A percentile compares a stretch with the other conserved stretches of the same genome.
Evolutionary conservation across 2,797 vertebrate species (phyloP).

Genomic region (Hemibagrus guttatus): DNA sequence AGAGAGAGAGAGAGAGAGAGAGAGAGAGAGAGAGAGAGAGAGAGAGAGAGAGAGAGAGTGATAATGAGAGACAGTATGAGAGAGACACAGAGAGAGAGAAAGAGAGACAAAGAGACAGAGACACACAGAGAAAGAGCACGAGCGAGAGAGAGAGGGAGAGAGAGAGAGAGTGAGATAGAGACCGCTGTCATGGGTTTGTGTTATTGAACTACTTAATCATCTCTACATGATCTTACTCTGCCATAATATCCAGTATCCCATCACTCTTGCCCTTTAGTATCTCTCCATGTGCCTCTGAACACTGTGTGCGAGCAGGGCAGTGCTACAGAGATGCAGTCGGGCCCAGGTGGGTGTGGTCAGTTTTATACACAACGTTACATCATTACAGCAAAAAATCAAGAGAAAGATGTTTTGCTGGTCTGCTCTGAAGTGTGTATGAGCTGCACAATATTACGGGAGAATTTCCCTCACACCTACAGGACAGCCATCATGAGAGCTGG

Average conservation of each 20-base stretch:
- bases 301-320: neutral
- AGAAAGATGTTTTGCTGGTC: neutral
- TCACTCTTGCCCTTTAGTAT: neutral
- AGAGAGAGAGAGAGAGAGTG: neutral
- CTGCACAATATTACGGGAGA: neutral
- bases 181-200: neutral
- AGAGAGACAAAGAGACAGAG: too few species aligned
- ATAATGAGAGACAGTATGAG: too few species aligned
- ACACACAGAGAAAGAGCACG: too few species aligned
- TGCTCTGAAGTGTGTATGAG: neutral
- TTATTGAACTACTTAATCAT: neutral
- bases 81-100: too few species aligned
- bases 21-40: neutral
- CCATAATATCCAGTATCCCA: neutral
- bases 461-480: neutral
- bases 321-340: neutral
- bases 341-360: neutral
- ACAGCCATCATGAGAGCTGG: neutral
- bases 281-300: neutral
- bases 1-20: neutral
- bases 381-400: neutral
- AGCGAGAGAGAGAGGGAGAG: neutral
- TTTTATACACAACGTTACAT: neutral
- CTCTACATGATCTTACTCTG: neutral
- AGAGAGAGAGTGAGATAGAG: neutral